Evolutionary conservation across 2,888 invertebrate genomes (phyloP).

Genomic region (Agelastica alni): DNA sequence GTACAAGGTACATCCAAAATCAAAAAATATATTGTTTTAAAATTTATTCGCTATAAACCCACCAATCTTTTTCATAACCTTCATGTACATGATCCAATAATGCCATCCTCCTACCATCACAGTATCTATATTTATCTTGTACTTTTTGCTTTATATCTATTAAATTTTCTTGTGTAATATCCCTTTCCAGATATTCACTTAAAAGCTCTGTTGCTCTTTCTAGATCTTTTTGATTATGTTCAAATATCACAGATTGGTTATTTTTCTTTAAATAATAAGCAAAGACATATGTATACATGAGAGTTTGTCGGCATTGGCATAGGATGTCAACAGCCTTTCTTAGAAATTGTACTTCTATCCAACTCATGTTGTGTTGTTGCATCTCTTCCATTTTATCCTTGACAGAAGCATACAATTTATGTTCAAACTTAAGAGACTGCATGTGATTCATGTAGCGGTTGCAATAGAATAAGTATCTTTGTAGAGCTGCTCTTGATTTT

Average conservation of each 20-base stretch:
- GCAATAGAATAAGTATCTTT: conserved; percentile 97
- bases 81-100: conserved; percentile 97
- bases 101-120: conserved; percentile 94
- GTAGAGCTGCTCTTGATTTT: conserved; percentile 91
- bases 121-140: conserved; percentile 97
- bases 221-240: conserved; percentile 98
- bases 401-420: conserved; percentile 93
- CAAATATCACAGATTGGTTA: conserved; percentile 98
- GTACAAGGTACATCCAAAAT: conserved; percentile 24
- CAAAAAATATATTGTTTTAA: conserved; percentile 11
- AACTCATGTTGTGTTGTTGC: conserved; percentile 99
- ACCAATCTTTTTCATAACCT: conserved; percentile 98
- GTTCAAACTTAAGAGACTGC: conserved; percentile 98
- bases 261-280: conserved; percentile 97
- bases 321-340: conserved; percentile 97
- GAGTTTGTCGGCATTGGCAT: conserved; percentile 94
- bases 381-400: conserved; percentile 99
- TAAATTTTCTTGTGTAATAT: conserved; percentile 96
- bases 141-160: conserved; percentile 99
- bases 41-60: conserved; percentile 88
- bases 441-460: conserved; percentile 97
- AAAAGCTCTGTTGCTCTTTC: conserved; percentile 98
- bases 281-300: conserved; percentile 99
- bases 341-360: conserved; percentile 99
- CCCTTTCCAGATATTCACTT: conserved; percentile 96